Percentiles rank a stretch among this genome's conserved stretches.
Conservation (phyloP, 2,113 vertebrate genomes). For the Grammomys surdaster region DNA sequence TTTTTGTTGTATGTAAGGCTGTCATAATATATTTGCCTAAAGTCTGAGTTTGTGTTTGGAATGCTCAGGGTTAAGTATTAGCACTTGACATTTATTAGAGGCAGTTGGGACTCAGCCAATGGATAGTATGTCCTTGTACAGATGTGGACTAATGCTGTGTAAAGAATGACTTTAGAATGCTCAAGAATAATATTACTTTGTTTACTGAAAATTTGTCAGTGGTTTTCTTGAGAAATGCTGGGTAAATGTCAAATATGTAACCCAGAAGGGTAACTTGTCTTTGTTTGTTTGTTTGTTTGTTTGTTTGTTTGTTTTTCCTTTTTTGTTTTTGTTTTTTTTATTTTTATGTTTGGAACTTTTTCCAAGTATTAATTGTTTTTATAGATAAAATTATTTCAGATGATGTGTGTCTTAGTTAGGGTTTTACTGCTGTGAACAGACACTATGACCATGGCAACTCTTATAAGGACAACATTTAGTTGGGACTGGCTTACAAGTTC, state of each 20-base stretch:
- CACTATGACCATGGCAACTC: too few species aligned
- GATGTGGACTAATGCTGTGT: background rate
- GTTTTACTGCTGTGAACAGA: too few species aligned
- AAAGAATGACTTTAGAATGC: background rate
- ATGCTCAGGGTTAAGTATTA: background rate
- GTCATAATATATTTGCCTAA: background rate
- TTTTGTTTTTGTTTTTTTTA: background rate
- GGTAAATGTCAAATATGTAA: background rate
- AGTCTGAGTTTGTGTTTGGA: background rate
- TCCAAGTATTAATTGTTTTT: constrained; percentile 21
- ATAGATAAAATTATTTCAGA: background rate
- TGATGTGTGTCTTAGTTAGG: background rate
- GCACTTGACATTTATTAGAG: background rate
- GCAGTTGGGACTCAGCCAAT: background rate
- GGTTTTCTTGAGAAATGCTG: constrained; percentile 5
- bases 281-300: background rate
- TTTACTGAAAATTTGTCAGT: background rate
- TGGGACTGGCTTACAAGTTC: too few species aligned
- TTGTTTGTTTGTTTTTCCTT: background rate
- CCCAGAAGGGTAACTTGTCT: background rate
- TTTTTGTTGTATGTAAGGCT: background rate
- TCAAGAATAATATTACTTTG: background rate
- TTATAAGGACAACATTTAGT: too few species aligned
- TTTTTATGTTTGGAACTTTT: constrained; percentile 23
- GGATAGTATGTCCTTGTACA: background rate